Conservation (phyloP, 2,797 vertebrate genomes). For the Anguilla marmorata region DNA sequence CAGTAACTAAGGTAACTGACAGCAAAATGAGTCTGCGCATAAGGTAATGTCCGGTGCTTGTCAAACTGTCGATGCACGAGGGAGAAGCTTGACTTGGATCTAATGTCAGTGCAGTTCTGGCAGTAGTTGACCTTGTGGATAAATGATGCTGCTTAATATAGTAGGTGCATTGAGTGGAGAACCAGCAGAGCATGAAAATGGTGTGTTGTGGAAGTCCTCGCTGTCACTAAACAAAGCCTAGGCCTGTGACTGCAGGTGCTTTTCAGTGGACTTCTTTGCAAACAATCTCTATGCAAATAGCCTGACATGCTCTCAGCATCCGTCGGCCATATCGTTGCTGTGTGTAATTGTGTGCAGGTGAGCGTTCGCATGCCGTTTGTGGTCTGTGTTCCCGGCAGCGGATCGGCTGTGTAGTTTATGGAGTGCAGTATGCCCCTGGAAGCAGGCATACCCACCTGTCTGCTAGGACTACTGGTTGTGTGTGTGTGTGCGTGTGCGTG, state of each 20-base stretch:
- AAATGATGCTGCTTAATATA: background rate
- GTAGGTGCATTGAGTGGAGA: background rate
- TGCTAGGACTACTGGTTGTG: too few relatives aligned
- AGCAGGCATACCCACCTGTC: background rate
- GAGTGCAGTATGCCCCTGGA: background rate
- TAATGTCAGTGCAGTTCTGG: background rate
- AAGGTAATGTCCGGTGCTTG: background rate
- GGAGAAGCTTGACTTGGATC: background rate
- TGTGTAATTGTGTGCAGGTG: background rate
- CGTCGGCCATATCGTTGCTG: background rate
- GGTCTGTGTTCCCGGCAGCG: background rate
- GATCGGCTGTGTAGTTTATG: background rate
- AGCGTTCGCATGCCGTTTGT: background rate
- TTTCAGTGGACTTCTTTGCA: background rate
- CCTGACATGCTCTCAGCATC: background rate
- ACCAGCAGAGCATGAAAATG: background rate
- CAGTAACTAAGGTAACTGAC: background rate
- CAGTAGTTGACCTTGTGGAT: background rate
- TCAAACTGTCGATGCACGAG: too few relatives aligned
- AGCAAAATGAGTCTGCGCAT: background rate
- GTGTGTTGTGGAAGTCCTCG: background rate
- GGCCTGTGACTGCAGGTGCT: background rate
- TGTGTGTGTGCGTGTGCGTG: background rate
- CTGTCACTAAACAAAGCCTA: background rate
- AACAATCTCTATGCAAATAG: background rate